Evolutionary conservation across 1,140 invertebrate species (phyloP).

Genomic region (Heliothis virescens): DNA sequence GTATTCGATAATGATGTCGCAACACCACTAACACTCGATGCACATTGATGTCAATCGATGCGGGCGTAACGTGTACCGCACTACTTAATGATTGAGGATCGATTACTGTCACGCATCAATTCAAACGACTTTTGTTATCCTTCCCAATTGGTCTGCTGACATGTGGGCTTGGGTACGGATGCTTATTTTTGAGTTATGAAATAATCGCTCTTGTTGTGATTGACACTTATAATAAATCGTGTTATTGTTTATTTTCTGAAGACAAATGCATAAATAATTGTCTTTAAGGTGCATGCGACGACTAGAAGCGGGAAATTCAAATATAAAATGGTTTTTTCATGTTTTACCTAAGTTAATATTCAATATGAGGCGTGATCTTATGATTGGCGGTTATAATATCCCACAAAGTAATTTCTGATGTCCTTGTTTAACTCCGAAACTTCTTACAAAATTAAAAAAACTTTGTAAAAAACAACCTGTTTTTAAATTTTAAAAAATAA

Average conservation of each 20-base stretch:
- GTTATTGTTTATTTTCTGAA: neutral
- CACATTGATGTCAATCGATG: conserved; percentile 60
- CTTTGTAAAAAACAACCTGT: no score
- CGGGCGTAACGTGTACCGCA: conserved; percentile 58
- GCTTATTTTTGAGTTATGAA: conserved; percentile 8
- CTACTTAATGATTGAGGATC: conserved; percentile 49
- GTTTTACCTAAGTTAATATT: no score
- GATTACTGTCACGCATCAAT: conserved; percentile 52
- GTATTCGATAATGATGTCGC: conserved; percentile 55
- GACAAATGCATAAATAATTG: neutral
- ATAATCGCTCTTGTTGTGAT: neutral
- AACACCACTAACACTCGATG: conserved; percentile 52
- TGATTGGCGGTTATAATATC: no score
- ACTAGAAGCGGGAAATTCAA: no score
- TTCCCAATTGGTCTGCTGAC: conserved; percentile 38
- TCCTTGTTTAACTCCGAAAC: no score
- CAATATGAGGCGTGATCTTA: no score
- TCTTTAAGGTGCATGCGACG: no score
- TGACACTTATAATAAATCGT: neutral
- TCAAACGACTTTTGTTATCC: conserved; percentile 40
- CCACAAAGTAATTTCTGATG: no score
- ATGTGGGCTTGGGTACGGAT: neutral
- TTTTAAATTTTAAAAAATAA: no score
- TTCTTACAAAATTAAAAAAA: no score
- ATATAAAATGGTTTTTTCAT: no score